These are phyloP conservation scores for Spinibarbus caldwelli DNA, from an alignment of 2,797 vertebrate species.

Conservation along the genomic window DNA sequence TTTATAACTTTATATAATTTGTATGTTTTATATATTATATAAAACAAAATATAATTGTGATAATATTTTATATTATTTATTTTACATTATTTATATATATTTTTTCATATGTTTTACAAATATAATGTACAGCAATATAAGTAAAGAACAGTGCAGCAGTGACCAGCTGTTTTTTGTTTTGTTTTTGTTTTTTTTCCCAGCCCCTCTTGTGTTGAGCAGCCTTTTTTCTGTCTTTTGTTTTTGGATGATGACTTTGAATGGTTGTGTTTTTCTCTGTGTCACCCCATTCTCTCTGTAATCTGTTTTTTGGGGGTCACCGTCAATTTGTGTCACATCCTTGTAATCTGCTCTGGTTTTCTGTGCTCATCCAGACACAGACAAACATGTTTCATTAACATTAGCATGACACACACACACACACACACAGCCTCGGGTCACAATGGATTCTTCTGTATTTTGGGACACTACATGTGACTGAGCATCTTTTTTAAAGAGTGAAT, in stretches of 20 bases:
- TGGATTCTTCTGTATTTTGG: not conserved
- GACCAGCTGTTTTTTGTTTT: too few relatives aligned
- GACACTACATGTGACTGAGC: not conserved
- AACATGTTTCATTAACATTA: conserved; percentile 27
- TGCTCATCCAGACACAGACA: not conserved
- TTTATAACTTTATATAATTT: too few relatives aligned
- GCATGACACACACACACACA: not conserved
- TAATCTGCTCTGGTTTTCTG: not conserved
- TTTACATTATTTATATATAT: too few relatives aligned
- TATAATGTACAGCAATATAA: too few relatives aligned
- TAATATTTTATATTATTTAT: too few relatives aligned
- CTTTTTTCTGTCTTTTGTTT: conserved; percentile 62
- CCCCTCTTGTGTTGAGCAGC: not conserved
- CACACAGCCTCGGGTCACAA: not conserved
- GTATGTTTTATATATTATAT: too few relatives aligned
- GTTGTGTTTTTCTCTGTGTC: not conserved
- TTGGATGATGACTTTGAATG: conserved; percentile 20
- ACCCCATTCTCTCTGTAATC: not conserved
- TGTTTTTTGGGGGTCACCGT: conserved; percentile 21
- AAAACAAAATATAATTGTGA: too few relatives aligned
- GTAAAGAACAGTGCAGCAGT: too few relatives aligned
- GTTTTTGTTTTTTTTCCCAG: too few relatives aligned
- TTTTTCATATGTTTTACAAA: too few relatives aligned
- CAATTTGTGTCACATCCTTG: conserved; percentile 11
- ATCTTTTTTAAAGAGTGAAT: not conserved